These are phyloP conservation scores for Dendrolimus kikuchii DNA, from an alignment of 1,140 invertebrate genomes.

Conservation along the genomic window DNA sequence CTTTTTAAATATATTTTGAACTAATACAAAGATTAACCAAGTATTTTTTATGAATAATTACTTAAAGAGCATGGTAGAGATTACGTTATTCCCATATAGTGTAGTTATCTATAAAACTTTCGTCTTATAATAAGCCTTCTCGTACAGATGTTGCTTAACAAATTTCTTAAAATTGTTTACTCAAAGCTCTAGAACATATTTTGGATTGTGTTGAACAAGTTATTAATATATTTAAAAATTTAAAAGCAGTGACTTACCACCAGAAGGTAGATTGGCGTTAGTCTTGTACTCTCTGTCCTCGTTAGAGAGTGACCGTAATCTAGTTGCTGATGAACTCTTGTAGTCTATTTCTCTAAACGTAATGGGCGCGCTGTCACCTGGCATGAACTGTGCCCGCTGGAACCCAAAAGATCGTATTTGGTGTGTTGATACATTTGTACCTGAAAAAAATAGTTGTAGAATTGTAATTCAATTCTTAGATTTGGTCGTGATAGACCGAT, in stretches of 20 bases:
- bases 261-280: slow-evolving; percentile 49
- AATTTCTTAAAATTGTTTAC: too few relatives aligned
- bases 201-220: too few relatives aligned
- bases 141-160: too few relatives aligned
- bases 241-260: slow-evolving; percentile 35
- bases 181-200: too few relatives aligned
- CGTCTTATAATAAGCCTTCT: too few relatives aligned
- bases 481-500: too few relatives aligned
- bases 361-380: slow-evolving; percentile 28
- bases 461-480: neutral
- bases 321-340: slow-evolving; percentile 39
- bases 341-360: slow-evolving; percentile 53
- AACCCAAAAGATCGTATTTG: slow-evolving; percentile 47
- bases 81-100: too few relatives aligned
- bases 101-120: too few relatives aligned
- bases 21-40: too few relatives aligned
- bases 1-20: too few relatives aligned
- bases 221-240: neutral
- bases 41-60: too few relatives aligned
- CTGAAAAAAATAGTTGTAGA: slow-evolving; percentile 20
- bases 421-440: slow-evolving; percentile 52
- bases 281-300: slow-evolving; percentile 63
- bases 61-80: too few relatives aligned
- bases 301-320: slow-evolving; percentile 45
- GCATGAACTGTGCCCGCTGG: slow-evolving; percentile 48